Evolutionary conservation across 1,140 invertebrate genomes (phyloP).

Genomic region (Anthonomus grandis): DNA sequence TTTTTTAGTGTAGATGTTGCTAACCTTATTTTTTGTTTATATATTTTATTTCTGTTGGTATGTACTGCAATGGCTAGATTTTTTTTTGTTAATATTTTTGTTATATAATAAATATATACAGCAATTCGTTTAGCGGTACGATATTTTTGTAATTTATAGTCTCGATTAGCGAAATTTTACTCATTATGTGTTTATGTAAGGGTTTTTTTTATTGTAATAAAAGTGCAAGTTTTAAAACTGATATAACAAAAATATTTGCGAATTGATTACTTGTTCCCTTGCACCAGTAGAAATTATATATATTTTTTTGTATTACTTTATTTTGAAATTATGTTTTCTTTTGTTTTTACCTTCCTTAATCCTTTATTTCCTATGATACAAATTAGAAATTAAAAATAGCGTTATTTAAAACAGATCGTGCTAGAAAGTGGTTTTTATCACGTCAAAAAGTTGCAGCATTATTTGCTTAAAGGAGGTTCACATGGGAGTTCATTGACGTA

Average conservation of each 20-base stretch:
- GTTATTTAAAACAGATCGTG: too few relatives aligned
- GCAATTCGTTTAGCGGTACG: slow-evolving; percentile 15
- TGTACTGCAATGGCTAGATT: slow-evolving; percentile 28
- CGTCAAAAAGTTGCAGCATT: too few relatives aligned
- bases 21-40: slow-evolving; percentile 44
- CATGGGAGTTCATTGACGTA: too few relatives aligned
- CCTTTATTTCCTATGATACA: too few relatives aligned
- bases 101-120: slow-evolving; percentile 19
- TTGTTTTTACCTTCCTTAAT: not conserved
- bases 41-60: slow-evolving; percentile 48
- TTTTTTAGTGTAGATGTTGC: slow-evolving; percentile 42
- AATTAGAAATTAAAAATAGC: too few relatives aligned
- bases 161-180: slow-evolving; percentile 27
- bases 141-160: slow-evolving; percentile 34
- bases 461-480: too few relatives aligned
- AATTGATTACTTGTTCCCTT: slow-evolving; percentile 33
- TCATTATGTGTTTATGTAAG: slow-evolving; percentile 30
- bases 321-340: slow-evolving; percentile 26
- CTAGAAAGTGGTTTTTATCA: too few relatives aligned
- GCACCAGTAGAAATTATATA: slow-evolving; percentile 43
- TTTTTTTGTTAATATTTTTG: slow-evolving; percentile 41
- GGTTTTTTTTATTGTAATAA: slow-evolving; percentile 33
- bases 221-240: slow-evolving; percentile 39
- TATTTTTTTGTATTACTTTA: slow-evolving; percentile 42
- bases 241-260: slow-evolving; percentile 40